phyloP scores from a whole-genome alignment of 1,140 invertebrate species.

The Drosophila lowei region DNA sequence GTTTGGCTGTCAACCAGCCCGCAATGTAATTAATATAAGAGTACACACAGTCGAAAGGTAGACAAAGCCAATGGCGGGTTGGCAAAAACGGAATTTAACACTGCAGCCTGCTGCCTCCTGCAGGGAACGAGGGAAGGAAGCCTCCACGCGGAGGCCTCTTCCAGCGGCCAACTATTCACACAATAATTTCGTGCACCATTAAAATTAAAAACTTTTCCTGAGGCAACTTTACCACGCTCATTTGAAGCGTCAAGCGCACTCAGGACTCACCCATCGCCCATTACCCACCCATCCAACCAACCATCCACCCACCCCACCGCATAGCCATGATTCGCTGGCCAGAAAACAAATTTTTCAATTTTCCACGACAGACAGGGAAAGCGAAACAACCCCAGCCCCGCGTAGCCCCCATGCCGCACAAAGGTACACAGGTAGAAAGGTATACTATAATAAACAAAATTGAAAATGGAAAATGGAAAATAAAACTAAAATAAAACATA shows the following conservation, averaged over 20 bases:
- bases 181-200: slow-evolving; percentile 28
- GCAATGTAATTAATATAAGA: slow-evolving; percentile 14
- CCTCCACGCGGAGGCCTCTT: no score
- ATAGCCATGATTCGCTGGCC: background rate
- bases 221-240: slow-evolving; percentile 21
- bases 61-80: background rate
- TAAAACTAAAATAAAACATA: no score
- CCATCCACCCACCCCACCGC: background rate
- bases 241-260: slow-evolving; percentile 26
- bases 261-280: background rate
- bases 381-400: background rate
- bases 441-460: slow-evolving; percentile 14
- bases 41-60: slow-evolving; percentile 6
- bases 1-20: slow-evolving; percentile 1
- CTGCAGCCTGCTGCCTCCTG: no score
- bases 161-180: background rate
- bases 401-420: no score
- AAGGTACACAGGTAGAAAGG: background rate
- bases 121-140: no score
- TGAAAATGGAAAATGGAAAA: slow-evolving; percentile 6
- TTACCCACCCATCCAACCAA: no score
- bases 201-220: slow-evolving; percentile 23
- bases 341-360: slow-evolving; percentile 17
- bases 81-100: no score
- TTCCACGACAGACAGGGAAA: background rate